Percentiles rank a stretch among this genome's conserved stretches.
These are phyloP conservation scores for Pterophyllum scalare DNA, from an alignment of 2,113 vertebrate species.

Conservation along the genomic window DNA sequence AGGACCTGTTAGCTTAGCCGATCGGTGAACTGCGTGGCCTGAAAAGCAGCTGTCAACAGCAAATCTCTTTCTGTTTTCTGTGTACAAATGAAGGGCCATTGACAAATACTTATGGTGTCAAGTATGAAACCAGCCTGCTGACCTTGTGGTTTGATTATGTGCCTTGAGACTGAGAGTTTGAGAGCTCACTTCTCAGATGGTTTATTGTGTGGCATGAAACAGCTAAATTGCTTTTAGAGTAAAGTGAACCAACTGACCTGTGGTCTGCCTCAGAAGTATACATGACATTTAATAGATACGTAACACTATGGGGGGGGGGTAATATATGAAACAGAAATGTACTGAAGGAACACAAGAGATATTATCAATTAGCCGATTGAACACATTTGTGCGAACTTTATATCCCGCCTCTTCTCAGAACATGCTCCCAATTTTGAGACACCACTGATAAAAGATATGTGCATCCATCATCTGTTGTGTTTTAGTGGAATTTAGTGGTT, in stretches of 20 bases:
- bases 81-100: constrained; percentile 66
- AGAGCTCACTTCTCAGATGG: constrained; percentile 55
- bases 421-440: neutral
- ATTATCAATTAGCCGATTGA: neutral
- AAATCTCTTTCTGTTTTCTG: constrained; percentile 37
- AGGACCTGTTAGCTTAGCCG: constrained; percentile 36
- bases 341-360: neutral
- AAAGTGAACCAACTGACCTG: constrained; percentile 41
- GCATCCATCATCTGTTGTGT: rapidly evolving
- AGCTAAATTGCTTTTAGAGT: constrained; percentile 55
- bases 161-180: constrained; percentile 62
- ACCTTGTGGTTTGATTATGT: constrained; percentile 73
- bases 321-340: neutral
- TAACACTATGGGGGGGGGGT: neutral
- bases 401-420: neutral
- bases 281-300: constrained; percentile 17
- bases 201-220: constrained; percentile 56
- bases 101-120: constrained; percentile 71
- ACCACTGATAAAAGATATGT: neutral
- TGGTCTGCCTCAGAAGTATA: constrained; percentile 15
- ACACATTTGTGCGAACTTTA: neutral
- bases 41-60: constrained; percentile 39
- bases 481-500: neutral
- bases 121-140: constrained; percentile 59
- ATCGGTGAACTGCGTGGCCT: constrained; percentile 39